phyloP scores from a whole-genome alignment of 1,140 invertebrate genomes.

The Panonychus citri region DNA sequence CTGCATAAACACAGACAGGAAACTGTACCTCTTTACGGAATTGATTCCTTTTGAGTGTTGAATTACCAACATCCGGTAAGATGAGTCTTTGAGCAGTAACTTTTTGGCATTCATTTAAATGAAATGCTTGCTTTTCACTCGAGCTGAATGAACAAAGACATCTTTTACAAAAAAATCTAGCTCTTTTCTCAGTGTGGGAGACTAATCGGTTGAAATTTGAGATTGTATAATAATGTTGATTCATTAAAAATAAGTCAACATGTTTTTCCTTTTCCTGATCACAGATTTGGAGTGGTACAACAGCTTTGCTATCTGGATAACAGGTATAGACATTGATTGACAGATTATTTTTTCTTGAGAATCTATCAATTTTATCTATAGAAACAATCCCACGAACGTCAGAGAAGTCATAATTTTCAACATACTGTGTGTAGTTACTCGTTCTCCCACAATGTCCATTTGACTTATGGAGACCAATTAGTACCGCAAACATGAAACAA shows the following conservation, averaged over 20 bases:
- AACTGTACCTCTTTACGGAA: not conserved
- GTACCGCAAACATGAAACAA: not conserved
- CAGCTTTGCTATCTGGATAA: not conserved
- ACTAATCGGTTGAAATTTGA: not conserved
- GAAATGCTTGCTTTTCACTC: not conserved
- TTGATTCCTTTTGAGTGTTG: not conserved
- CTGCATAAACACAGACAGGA: not conserved
- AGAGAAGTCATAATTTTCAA: not conserved
- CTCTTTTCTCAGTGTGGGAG: not conserved
- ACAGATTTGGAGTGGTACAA: not conserved
- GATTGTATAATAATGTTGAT: not conserved
- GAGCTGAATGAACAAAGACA: not conserved
- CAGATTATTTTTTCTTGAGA: not conserved
- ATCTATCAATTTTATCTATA: not conserved
- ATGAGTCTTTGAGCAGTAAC: not conserved
- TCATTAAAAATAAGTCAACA: not conserved
- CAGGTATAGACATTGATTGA: not conserved
- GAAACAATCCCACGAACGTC: not conserved
- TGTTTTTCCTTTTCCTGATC: not conserved
- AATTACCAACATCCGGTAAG: not conserved
- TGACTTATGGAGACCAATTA: not conserved
- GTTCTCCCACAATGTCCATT: not conserved
- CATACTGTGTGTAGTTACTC: not conserved
- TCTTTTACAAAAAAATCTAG: not conserved
- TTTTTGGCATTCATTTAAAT: not conserved